Base-by-base conservation (phyloP, 2,797 vertebrate species). In the Anguilla marmorata region DNA sequence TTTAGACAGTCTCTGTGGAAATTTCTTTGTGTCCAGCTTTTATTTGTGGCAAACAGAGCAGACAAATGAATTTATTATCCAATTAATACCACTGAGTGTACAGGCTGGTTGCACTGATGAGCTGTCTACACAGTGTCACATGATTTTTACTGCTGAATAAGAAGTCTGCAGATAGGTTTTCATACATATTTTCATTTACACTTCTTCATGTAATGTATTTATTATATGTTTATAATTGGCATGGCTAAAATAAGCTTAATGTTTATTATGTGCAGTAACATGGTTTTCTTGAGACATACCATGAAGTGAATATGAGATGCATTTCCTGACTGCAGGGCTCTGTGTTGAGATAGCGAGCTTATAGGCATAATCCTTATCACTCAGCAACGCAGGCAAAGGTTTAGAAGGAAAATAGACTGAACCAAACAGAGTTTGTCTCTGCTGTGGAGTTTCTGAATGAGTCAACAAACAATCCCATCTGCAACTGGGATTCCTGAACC, bases 351-450 rank as follows among this genome's bases (percentile, higher is more conserved):
- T 33, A 52, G 83, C 83, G 33, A 33, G 79, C 24, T 50, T 21
- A 45, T 2, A 82, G 19, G 37, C 30, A 5, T 37, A 76, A 76
- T 76, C 74, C 74, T 1, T 82, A 50, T 48, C 41, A 24, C 45
- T 82, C 79, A 82, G 89, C 91, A 93, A 91, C 93, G 91, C 89
- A 91, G 91, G 89, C 88, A 85, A 87, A 90, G 27, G 89, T 83
- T 91, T 93, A 90, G 84, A 92, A 91, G 93, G 91, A 89, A 86
- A 82, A 90, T 82, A 90, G 85, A 85, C 91, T 87, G 91, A 93
- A 92, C 92, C 93, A 90, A 86, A 50, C 90, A 89, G 86, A 90
- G 88, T 87, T 87, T 86, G 85, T 88, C 89, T 88, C 88, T 87
- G 87, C 84, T 87, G 82, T 86, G 89, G 63, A 14, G 88, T 85